Evolutionary conservation across 37 sponge, comb jelly and placozoan genomes (phyloP), one percentile per base, ranked within the genome.

Genomic region (Theonella swinhoei): DNA sequence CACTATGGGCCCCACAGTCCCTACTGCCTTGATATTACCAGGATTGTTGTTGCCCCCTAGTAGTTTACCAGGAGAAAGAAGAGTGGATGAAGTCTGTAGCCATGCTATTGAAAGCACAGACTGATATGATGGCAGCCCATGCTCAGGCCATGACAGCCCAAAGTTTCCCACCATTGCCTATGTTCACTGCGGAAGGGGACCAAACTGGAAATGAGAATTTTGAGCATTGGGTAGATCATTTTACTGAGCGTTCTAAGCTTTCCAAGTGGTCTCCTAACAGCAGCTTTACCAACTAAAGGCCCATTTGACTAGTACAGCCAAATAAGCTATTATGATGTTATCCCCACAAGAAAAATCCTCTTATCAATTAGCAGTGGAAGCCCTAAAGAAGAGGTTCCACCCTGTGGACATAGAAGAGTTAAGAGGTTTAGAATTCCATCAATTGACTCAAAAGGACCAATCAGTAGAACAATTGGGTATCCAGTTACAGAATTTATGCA

Each of bases 351-450:
- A 24, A 17, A 74, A 36, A 17, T 22, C 29, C 23, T 42, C 29
- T 9, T 74, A 37, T 40, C 26, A 1, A 3, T 23, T 28, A 23
- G 29, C 47, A 2, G 75, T 36, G 9, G 24, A 37, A 38, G 73
- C 73, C 5, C 34, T 76, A 19, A 76, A 33, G 77, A 73, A 73
- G 39, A 22, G 42, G 39, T 76, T 76, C 62, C 17, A 60, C 30
- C 40, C 77, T 25, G 2, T 76, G 77, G 77, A 76, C 37, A 76
- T 76, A 40, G 77, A 41, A 24, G 77, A 47, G 8, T 62, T 76
- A 33, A 54, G 40, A 8, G 77, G 77, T 1, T 28, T 76, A 33
- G 62, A 76, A 28, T 54, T 76, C 8, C 32, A 76, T 33, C 77
- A 76, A 29, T 19, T 76, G 62, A 76, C 40, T 34, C 62, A 76